Evolutionary conservation across 2,113 vertebrate genomes (phyloP).

Genomic region (Engystomops pustulosus): DNA sequence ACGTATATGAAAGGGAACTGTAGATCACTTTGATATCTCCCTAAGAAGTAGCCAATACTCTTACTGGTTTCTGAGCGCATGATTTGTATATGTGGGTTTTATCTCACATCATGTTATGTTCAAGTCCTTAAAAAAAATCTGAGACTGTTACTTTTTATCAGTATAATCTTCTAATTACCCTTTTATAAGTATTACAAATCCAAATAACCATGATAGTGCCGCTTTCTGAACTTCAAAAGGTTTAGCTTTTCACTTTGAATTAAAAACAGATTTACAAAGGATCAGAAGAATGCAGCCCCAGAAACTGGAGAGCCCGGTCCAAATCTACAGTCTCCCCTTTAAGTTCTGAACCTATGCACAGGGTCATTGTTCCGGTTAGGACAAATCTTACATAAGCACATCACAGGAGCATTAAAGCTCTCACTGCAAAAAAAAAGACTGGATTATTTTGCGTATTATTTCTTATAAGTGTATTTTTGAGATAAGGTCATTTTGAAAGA

Average conservation of each 20-base stretch:
- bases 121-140: neutral
- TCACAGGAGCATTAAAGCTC: neutral
- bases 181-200: neutral
- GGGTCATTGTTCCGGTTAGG: neutral
- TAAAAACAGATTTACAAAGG: neutral
- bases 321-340: neutral
- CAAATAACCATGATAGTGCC: neutral
- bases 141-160: neutral
- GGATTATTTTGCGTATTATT: slow-evolving; percentile 14
- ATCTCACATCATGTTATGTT: too few species aligned
- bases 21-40: too few species aligned
- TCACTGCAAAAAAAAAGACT: neutral
- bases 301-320: neutral
- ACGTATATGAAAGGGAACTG: too few species aligned
- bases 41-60: too few species aligned
- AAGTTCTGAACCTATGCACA: neutral
- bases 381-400: slow-evolving; percentile 17
- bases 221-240: neutral
- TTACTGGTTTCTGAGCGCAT: too few species aligned
- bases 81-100: neutral
- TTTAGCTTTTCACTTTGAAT: neutral
- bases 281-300: neutral
- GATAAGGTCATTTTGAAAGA: slow-evolving; percentile 31
- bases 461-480: slow-evolving; percentile 18
- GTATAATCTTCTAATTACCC: neutral